phyloP scores from a whole-genome alignment of 2,888 invertebrate species.

The Scelioninae gen. 1 region DNA sequence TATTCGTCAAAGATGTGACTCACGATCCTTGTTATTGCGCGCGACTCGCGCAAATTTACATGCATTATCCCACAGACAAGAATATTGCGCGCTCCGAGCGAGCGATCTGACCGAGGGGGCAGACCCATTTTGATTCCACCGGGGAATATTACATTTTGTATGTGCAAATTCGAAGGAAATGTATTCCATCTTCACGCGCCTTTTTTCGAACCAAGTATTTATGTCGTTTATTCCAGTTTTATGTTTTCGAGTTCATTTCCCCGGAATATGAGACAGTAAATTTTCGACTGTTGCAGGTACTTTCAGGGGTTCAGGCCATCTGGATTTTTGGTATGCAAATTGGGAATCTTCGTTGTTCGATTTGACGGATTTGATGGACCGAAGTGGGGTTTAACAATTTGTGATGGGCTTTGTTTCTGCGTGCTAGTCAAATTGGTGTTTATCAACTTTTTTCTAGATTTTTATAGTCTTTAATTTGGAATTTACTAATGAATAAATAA shows the following conservation, averaged over 20 bases:
- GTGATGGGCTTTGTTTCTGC: background rate
- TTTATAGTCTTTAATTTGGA: too few species aligned
- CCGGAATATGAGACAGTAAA: slow-evolving; percentile 33
- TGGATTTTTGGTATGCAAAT: slow-evolving; percentile 23
- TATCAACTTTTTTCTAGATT: too few species aligned
- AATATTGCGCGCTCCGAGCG: slow-evolving; percentile 19
- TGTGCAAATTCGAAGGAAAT: slow-evolving; percentile 59
- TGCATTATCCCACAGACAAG: slow-evolving; percentile 43
- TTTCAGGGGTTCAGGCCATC: slow-evolving; percentile 1
- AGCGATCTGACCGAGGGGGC: slow-evolving; percentile 6
- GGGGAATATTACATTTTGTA: slow-evolving; percentile 65
- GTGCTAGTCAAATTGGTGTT: background rate
- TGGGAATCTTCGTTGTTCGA: slow-evolving; percentile 6
- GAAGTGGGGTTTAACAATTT: background rate
- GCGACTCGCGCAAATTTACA: slow-evolving; percentile 57
- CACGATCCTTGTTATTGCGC: slow-evolving; percentile 64
- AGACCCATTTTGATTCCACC: slow-evolving; percentile 40
- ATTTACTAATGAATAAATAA: too few species aligned
- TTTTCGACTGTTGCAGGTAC: slow-evolving; percentile 7
- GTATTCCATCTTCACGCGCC: slow-evolving; percentile 45
- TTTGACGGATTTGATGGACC: slow-evolving; percentile 21
- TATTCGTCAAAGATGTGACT: slow-evolving; percentile 65
- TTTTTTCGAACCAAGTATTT: slow-evolving; percentile 51
- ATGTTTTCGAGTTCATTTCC: slow-evolving; percentile 40
- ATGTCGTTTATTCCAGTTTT: slow-evolving; percentile 55